phyloP scores from a whole-genome alignment of 2,888 invertebrate species.

The Hemaris fuciformis region DNA sequence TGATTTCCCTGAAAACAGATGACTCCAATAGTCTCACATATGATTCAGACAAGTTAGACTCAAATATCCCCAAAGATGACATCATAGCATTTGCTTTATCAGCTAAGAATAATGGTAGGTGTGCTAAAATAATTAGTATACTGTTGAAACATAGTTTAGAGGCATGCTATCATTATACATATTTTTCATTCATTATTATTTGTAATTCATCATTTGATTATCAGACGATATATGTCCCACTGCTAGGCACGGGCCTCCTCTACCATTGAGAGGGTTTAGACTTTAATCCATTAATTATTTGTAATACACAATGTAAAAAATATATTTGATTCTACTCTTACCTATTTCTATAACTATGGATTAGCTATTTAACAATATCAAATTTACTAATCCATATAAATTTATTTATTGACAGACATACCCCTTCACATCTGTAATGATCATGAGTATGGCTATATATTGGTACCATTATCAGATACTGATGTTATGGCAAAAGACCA shows the following conservation, averaged over 20 bases:
- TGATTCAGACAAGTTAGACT: conserved; percentile 83
- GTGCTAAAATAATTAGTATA: conserved; percentile 6
- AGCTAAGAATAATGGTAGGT: conserved; percentile 86
- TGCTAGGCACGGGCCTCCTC: too few species aligned
- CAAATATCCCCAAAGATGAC: conserved; percentile 92
- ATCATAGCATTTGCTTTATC: conserved; percentile 95
- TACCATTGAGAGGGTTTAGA: too few species aligned
- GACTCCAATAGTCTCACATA: conserved; percentile 87
- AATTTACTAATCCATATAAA: too few species aligned
- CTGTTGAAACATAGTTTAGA: neutral
- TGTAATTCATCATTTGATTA: too few species aligned
- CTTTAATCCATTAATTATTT: too few species aligned
- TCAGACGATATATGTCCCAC: too few species aligned
- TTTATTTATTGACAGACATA: conserved; percentile 36
- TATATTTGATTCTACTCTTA: too few species aligned
- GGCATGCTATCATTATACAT: too few species aligned
- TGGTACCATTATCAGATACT: conserved; percentile 88
- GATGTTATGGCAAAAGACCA: conserved; percentile 84
- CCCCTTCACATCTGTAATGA: conserved; percentile 88
- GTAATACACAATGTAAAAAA: too few species aligned
- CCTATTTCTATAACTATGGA: too few species aligned
- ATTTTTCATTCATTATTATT: too few species aligned
- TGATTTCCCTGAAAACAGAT: conserved; percentile 86
- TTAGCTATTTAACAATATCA: too few species aligned
- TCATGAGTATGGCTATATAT: conserved; percentile 89